Evolutionary conservation across 2,113 vertebrate genomes (phyloP).

Genomic region (Myotis davidii): DNA sequence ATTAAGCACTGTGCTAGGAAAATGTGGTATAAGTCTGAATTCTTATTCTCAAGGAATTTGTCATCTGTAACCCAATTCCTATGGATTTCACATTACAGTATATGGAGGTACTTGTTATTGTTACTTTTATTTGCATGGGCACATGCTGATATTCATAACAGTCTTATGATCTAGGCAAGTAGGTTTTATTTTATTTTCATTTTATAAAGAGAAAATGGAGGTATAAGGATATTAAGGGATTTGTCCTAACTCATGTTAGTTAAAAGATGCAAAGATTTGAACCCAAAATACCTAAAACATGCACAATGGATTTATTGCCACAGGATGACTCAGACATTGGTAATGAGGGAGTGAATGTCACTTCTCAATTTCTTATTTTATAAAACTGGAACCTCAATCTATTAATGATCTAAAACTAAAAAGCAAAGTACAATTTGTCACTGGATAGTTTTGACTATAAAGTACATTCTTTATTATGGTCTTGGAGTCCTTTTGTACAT

Average conservation of each 20-base stretch:
- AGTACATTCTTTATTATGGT: neutral
- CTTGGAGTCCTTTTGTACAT: neutral
- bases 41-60: neutral
- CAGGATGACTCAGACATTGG: neutral
- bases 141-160: neutral
- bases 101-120: neutral
- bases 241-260: neutral
- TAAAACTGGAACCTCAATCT: neutral
- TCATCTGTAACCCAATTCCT: neutral
- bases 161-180: neutral
- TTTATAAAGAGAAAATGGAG: neutral
- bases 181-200: neutral
- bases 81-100: neutral
- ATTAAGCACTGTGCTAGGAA: neutral
- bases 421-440: neutral
- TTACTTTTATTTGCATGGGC: neutral
- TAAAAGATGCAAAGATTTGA: neutral
- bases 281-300: neutral
- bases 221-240: neutral
- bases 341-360: neutral
- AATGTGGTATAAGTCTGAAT: neutral
- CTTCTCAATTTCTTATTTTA: neutral
- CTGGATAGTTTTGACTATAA: neutral
- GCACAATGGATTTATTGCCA: neutral
- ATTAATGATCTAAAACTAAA: neutral